Base-by-base conservation (phyloP, 2,797 vertebrate species). In the Antennarius maculatus region DNA sequence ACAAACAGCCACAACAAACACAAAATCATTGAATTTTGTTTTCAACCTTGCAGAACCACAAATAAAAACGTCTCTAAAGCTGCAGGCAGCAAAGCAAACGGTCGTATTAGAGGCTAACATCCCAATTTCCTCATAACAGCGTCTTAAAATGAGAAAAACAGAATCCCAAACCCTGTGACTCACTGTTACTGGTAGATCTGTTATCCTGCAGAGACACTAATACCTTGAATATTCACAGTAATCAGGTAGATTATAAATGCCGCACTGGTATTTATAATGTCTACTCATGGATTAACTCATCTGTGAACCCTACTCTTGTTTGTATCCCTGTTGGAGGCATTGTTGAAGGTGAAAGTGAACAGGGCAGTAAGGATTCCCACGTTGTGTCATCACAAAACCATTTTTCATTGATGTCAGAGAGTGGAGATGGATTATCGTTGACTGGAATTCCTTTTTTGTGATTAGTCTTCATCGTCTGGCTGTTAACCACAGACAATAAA, bases 121-220 rank as follows among this genome's bases (percentile, higher is more conserved):
- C 29, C 29, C 23, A 59, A 39, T 55, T 56, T 74, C 48, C 55
- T 31, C 7, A 56, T 49, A 49, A 59, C 54, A 61, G 57, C 31
- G 51, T 77, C 70, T 71, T 47, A 69, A 49, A 34, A 67, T 9
- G 15, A 68, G 52, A 61, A 79, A 77, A 73, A 54, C 48, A n/a
- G 34, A 68, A 65, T 66, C 62, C 60, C 66, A 66, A 67, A 69
- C 54, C 56, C 54, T 66, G 37, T 49, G 39, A 50, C 45, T 54
- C 59, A 47, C 47, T 46, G 60, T 68, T 46, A 62, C 29, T 55
- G n/a, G 47, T 31, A 47, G 39, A 64, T 23, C 53, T 53, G 17
- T 52, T 6, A 3, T 60, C 53, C 46, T 69, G 61, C 53, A 54
- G 17, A 39, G 34, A 12, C 17, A 74, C 27, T 39, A 34, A 55